These are phyloP conservation scores for Drosophila sordidapex DNA, from an alignment of 2,888 invertebrate species.

Conservation along the genomic window DNA sequence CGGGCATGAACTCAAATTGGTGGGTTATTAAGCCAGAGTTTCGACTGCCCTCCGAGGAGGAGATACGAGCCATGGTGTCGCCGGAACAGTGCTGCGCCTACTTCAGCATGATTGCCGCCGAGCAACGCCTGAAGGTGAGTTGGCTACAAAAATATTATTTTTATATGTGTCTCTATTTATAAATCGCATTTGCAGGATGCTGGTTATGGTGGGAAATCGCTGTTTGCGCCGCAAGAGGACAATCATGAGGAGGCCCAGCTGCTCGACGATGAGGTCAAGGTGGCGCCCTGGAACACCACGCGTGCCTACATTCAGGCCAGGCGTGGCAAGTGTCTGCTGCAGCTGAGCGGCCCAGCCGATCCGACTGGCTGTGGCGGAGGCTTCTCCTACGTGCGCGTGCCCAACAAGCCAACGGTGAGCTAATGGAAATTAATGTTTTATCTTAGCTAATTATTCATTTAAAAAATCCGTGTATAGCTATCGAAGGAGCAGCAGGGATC, in stretches of 20 bases:
- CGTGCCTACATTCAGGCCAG: constrained; percentile 98
- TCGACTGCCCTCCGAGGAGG: constrained; percentile 98
- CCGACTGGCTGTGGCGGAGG: constrained; percentile 98
- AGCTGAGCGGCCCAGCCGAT: constrained; percentile 97
- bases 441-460: not conserved
- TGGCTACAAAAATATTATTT: not conserved
- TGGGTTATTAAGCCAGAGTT: constrained; percentile 98
- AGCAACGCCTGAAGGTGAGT: constrained; percentile 94
- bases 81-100: constrained; percentile 99
- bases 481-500: constrained; percentile 95
- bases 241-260: constrained; percentile 97
- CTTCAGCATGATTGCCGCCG: constrained; percentile 98
- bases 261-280: constrained; percentile 99
- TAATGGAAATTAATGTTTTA: not conserved
- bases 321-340: constrained; percentile 98
- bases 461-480: constrained; percentile 85
- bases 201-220: constrained; percentile 98
- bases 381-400: constrained; percentile 98
- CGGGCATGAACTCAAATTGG: constrained; percentile 91
- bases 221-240: constrained; percentile 98
- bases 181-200: constrained; percentile 87
- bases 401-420: constrained; percentile 95
- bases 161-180: not conserved
- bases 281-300: constrained; percentile 99
- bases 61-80: constrained; percentile 98